Percentiles rank a stretch among this genome's conserved stretches.
Conservation (phyloP, 2,888 invertebrate genomes). For the Nemotelus nigrinus region DNA sequence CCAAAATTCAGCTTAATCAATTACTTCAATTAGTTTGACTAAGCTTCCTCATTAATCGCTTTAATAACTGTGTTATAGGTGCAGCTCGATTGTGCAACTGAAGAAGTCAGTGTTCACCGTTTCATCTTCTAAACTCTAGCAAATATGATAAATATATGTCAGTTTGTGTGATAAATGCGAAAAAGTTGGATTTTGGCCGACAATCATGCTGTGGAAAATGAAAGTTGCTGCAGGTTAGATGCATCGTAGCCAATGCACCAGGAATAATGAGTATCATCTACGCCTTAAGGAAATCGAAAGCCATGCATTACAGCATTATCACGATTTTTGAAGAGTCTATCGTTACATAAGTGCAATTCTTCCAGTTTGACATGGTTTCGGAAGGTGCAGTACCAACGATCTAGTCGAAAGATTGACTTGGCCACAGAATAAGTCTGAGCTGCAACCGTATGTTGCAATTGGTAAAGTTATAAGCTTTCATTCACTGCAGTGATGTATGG, state of each 20-base stretch:
- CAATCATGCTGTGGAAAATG: neutral
- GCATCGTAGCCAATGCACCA: neutral
- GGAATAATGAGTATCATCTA: constrained; percentile 30
- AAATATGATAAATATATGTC: no score
- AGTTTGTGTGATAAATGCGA: no score
- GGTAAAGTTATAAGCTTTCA: neutral
- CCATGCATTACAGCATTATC: constrained; percentile 32
- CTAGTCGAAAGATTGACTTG: constrained; percentile 15
- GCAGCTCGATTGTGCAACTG: no score
- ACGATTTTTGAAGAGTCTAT: constrained; percentile 5
- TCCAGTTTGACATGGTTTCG: constrained; percentile 13
- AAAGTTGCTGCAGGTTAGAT: neutral
- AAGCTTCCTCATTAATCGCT: no score
- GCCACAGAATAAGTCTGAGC: neutral
- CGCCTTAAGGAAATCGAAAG: constrained; percentile 33
- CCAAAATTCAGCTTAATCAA: no score
- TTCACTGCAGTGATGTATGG: no score
- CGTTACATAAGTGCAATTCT: constrained; percentile 30
- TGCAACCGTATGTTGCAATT: neutral
- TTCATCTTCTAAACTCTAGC: no score
- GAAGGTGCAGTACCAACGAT: neutral
- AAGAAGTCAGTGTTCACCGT: no score
- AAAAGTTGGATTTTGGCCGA: no score
- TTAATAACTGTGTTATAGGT: no score
- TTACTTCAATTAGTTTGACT: no score